Percentiles rank a stretch among this genome's conserved stretches.
phyloP scores from a whole-genome alignment of 2,797 vertebrate genomes.

The Spinibarbus caldwelli region DNA sequence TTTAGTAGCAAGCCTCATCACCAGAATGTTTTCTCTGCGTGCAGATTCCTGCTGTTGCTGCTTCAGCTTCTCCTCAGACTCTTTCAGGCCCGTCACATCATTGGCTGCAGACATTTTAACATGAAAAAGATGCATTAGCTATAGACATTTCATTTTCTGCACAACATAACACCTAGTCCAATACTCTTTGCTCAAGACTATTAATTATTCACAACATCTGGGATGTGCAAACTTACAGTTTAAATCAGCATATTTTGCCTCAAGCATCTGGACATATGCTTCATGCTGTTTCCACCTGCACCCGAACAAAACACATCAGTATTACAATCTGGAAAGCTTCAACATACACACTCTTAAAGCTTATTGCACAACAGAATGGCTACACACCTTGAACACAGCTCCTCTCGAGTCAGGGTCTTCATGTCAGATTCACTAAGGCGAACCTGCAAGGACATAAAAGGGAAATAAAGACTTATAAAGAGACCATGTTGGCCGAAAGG shows the following conservation, averaged over 20 bases:
- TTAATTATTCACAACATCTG: conserved; percentile 4
- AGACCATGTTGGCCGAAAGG: background rate
- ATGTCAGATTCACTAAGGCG: conserved; percentile 98
- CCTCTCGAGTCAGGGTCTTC: conserved; percentile 96
- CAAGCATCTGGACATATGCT: conserved; percentile 94
- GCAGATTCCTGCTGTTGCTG: conserved; percentile 99
- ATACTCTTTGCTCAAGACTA: background rate
- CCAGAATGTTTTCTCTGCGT: conserved; percentile 97
- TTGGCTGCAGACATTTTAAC: conserved; percentile 80
- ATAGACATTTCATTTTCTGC: background rate
- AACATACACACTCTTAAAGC: background rate
- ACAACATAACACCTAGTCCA: background rate
- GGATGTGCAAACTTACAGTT: conserved; percentile 88
- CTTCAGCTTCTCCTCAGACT: conserved; percentile 98
- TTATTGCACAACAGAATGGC: background rate
- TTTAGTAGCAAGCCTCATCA: conserved; percentile 99
- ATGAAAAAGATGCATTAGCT: conserved; percentile 37
- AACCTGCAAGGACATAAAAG: conserved; percentile 80
- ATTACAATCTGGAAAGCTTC: conserved; percentile 19
- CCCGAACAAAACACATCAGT: conserved; percentile 23
- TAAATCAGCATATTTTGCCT: conserved; percentile 96
- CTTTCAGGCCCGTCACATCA: conserved; percentile 95
- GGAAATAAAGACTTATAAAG: conserved; percentile 39
- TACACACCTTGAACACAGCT: conserved; percentile 92
- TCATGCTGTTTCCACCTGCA: conserved; percentile 98